Conservation (phyloP, 1,140 invertebrate genomes). For the Phenacoccus solenopsis region DNA sequence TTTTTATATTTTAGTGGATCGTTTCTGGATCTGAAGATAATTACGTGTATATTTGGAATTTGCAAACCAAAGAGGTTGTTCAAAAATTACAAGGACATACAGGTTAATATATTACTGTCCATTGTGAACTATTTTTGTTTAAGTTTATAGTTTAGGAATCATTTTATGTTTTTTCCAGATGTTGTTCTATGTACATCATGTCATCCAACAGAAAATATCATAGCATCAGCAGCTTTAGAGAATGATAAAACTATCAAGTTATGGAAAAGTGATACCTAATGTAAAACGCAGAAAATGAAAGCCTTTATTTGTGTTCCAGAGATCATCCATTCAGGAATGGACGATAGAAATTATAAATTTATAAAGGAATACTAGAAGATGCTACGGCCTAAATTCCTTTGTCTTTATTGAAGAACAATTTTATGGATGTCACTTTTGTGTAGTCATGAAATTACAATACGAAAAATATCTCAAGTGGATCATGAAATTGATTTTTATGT, state of each 20-base stretch:
- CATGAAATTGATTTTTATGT: too few species aligned
- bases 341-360: too few species aligned
- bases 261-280: slow-evolving; percentile 94
- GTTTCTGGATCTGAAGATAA: slow-evolving; percentile 99
- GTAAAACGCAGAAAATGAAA: too few species aligned
- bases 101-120: slow-evolving; percentile 6
- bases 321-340: too few species aligned
- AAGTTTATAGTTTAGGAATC: neutral
- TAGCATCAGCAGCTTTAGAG: slow-evolving; percentile 95
- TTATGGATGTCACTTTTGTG: too few species aligned
- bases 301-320: too few species aligned
- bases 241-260: slow-evolving; percentile 98
- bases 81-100: slow-evolving; percentile 76
- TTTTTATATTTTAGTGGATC: slow-evolving; percentile 76
- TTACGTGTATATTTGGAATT: slow-evolving; percentile 98
- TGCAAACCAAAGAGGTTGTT: slow-evolving; percentile 98
- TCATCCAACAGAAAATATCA: slow-evolving; percentile 97
- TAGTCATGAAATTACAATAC: too few species aligned
- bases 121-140: neutral
- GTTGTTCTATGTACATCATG: slow-evolving; percentile 96
- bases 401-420: too few species aligned
- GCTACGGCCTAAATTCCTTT: too few species aligned
- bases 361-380: too few species aligned
- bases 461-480: too few species aligned
- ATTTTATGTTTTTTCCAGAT: slow-evolving; percentile 48